A percentile compares a stretch with the other conserved stretches of the same genome.
Conservation (phyloP, 2,888 invertebrate genomes). For the Drosophila falleni region DNA sequence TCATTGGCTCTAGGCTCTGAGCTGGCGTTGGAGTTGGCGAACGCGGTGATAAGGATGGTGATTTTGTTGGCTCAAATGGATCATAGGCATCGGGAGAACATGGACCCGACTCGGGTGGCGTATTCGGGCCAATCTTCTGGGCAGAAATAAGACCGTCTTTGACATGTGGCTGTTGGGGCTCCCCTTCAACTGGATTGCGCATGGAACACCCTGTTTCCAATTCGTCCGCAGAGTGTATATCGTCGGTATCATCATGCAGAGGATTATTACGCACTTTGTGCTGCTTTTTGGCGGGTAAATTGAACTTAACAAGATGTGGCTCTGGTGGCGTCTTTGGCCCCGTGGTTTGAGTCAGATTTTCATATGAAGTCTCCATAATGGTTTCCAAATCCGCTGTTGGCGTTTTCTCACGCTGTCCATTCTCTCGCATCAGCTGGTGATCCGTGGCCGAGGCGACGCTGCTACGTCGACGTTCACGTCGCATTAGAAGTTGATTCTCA, state of each 20-base stretch:
- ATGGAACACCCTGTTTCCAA: conserved; percentile 63
- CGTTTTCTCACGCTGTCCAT: conserved; percentile 79
- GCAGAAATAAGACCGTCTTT: conserved; percentile 69
- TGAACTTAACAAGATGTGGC: conserved; percentile 88
- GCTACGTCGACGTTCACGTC: conserved; percentile 59
- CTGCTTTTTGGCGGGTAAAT: conserved; percentile 86
- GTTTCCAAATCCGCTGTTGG: conserved; percentile 79
- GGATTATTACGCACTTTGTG: conserved; percentile 89
- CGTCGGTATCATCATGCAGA: conserved; percentile 86
- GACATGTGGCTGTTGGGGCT: conserved; percentile 44
- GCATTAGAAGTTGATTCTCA: conserved; percentile 59
- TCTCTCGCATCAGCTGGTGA: conserved; percentile 63
- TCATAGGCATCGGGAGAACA: conserved; percentile 94
- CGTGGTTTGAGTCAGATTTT: conserved; percentile 84
- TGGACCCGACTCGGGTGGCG: conserved; percentile 89
- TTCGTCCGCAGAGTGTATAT: conserved; percentile 72
- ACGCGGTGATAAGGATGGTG: conserved; percentile 86
- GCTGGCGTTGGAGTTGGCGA: conserved; percentile 83
- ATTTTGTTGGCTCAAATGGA: conserved; percentile 96
- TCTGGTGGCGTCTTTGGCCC: conserved; percentile 92
- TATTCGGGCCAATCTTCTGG: conserved; percentile 89
- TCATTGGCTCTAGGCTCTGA: conserved; percentile 64
- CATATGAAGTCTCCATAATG: conserved; percentile 84
- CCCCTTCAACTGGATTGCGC: conserved; percentile 50
- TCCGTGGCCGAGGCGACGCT: conserved; percentile 52